phyloP scores from a whole-genome alignment of 2,113 vertebrate species.

The human region DNA sequence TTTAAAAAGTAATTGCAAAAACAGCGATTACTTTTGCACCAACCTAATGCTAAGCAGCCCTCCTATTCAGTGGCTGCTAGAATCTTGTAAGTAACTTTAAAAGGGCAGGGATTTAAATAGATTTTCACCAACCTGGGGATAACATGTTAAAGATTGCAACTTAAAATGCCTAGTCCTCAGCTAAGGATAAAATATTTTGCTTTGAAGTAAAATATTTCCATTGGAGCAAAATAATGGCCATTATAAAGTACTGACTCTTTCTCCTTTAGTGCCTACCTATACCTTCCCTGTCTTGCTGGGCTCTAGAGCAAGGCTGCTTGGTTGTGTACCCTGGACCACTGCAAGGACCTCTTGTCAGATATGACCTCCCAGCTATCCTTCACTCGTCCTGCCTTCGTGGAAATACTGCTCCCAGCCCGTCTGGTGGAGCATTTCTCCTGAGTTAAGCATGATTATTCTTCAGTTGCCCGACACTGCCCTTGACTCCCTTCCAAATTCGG shows the following conservation, averaged over 20 bases:
- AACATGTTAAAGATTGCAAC: not conserved
- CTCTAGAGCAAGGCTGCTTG: not conserved
- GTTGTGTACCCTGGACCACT: not conserved
- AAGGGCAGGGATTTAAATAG: not conserved
- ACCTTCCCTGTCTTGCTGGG: not conserved
- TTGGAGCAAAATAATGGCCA: not conserved
- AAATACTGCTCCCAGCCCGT: not conserved
- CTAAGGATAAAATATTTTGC: not conserved
- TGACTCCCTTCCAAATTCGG: not conserved
- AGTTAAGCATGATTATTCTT: not conserved
- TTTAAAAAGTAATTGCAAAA: no score
- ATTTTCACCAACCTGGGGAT: not conserved
- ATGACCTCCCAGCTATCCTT: not conserved
- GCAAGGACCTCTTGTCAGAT: rapidly evolving
- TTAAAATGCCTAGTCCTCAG: not conserved
- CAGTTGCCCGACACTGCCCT: not conserved
- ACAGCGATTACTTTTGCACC: no score
- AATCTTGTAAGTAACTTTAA: not conserved
- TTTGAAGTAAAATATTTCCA: not conserved
- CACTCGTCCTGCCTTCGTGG: not conserved
- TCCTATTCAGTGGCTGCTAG: not conserved
- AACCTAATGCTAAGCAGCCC: not conserved
- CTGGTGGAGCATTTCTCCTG: not conserved
- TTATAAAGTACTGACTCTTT: not conserved
- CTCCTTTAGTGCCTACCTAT: rapidly evolving